These are phyloP conservation scores for Ophiothrix spiculata DNA, from an alignment of 35 echinoderm and acorn worm genomes.

Conservation along the genomic window DNA sequence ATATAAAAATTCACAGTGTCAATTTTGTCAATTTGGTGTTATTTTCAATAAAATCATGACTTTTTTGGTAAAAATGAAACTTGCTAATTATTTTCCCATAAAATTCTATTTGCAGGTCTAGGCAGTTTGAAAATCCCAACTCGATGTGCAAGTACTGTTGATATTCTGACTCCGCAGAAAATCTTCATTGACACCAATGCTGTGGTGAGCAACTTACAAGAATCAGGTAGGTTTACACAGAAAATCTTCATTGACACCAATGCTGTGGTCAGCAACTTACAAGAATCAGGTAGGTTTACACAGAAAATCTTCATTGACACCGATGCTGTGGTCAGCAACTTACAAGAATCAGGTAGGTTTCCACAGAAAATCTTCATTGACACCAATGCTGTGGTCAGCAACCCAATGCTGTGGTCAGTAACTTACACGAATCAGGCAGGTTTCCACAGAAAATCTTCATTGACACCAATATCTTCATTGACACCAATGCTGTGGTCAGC, in stretches of 20 bases:
- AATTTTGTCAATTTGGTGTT: too few species aligned
- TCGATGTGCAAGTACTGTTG: not conserved
- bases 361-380: slow-evolving; percentile 41
- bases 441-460: too few species aligned
- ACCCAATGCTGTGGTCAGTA: slow-evolving; percentile 28
- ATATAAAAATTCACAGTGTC: too few species aligned
- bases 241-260: slow-evolving; percentile 46
- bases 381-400: too few species aligned
- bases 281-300: slow-evolving; percentile 31
- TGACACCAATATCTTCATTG: too few species aligned
- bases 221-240: slow-evolving; percentile 26
- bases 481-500: too few species aligned
- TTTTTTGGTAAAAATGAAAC: too few species aligned
- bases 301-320: slow-evolving; percentile 45
- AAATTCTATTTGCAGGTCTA: too few species aligned
- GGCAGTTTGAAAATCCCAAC: too few species aligned
- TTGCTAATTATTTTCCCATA: too few species aligned
- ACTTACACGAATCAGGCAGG: slow-evolving; percentile 35
- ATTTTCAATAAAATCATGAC: too few species aligned
- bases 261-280: slow-evolving; percentile 22
- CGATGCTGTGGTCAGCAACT: slow-evolving; percentile 19
- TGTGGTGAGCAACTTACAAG: slow-evolving; percentile 28
- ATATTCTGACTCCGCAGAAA: not conserved
- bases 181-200: slow-evolving; percentile 44
- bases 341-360: slow-evolving; percentile 40